Conservation (phyloP, 2,888 invertebrate genomes). For the Trichopria drosophilae region DNA sequence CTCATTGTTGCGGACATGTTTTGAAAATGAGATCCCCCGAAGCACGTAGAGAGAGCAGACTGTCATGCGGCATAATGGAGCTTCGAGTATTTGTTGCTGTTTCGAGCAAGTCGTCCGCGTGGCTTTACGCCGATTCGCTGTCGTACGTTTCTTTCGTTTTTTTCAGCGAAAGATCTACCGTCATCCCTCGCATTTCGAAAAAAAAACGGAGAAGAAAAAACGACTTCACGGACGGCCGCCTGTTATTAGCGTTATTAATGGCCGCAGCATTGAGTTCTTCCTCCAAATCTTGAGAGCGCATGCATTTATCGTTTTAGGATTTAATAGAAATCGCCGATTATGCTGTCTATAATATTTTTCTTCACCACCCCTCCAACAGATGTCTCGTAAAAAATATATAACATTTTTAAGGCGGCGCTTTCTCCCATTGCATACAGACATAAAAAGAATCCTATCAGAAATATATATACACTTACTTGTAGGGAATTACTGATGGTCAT, state of each 20-base stretch:
- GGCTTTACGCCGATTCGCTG: conserved; percentile 44
- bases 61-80: conserved; percentile 35
- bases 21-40: conserved; percentile 51
- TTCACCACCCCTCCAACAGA: too few species aligned
- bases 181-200: conserved; percentile 13
- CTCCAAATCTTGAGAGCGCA: too few species aligned
- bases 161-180: conserved; percentile 25
- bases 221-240: conserved; percentile 41
- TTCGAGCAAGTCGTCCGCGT: conserved; percentile 51
- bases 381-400: too few species aligned
- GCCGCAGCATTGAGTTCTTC: conserved; percentile 46
- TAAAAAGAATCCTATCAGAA: too few species aligned
- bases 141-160: conserved; percentile 31
- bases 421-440: too few species aligned
- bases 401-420: too few species aligned
- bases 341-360: too few species aligned
- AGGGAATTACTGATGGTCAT: too few species aligned
- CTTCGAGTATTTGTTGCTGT: conserved; percentile 56
- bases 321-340: too few species aligned
- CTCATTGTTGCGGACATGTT: conserved; percentile 58
- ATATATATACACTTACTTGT: too few species aligned
- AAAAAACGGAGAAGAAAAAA: conserved; percentile 11
- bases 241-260: conserved; percentile 57
- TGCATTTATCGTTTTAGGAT: too few species aligned
- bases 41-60: conserved; percentile 8